Evolutionary conservation across 2,113 vertebrate species (phyloP), one percentile per base, ranked within the genome.

Genomic region (Burhinus bistriatus): DNA sequence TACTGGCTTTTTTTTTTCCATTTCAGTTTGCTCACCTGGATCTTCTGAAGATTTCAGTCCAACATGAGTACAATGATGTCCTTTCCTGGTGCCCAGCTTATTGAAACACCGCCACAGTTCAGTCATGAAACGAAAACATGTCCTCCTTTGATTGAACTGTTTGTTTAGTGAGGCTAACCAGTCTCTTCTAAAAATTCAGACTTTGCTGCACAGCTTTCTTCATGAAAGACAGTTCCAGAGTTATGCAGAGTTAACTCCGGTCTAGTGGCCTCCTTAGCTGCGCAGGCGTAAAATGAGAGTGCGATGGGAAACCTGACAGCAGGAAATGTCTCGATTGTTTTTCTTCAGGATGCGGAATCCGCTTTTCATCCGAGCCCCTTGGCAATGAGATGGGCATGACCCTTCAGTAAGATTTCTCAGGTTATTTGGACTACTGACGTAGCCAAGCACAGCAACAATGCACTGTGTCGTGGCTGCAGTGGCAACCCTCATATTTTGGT

Each of bases 61-160:
- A 45, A 13, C 1, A 0, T 23, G 12, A 64, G 26, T 34, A 54
- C 36, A 62, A 0, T 21, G 3, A 9, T 76, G 7, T 87, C 36
- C 14, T 77, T 72, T 83, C 21, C 29, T 76, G 27, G 27, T 58
- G 21, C 52, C 19, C 2, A 1, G 3, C 21, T 59, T 72, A 26
- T 36, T 68, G 6, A 42, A 34, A 58, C 38, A 44, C 15, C 20
- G 16, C 23, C 1, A 0, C 34, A 54, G 15, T 89, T 91, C 22
- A 62, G 17, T 81, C 7, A 2, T 73, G 55, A 78, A 81, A 52
- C 10, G 54, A 32, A 58, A 87, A 57, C 23, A 85, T 55, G 11
- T 51, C 9, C 27, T 68, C 29, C 6, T 79, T 62, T 76, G 42
- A 17, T 17, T 86, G 32, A 44, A 42, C n/a, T 42, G 19, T 30